Percentiles rank a stretch among this genome's conserved stretches.
Conservation (phyloP, 2,113 vertebrate species). For the Cariama cristata region DNA sequence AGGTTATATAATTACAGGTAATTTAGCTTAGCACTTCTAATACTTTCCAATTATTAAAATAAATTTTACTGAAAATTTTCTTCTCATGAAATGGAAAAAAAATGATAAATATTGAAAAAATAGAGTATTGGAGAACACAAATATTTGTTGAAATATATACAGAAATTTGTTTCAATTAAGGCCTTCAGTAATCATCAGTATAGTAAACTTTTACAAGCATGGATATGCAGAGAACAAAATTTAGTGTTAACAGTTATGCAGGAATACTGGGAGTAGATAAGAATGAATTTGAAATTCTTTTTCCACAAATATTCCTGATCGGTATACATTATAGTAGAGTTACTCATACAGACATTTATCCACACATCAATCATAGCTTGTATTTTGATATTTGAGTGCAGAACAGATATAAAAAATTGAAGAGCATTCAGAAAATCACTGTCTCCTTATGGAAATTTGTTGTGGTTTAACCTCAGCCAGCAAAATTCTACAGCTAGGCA, state of each 20-base stretch:
- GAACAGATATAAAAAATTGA: not conserved
- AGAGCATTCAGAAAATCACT: not conserved
- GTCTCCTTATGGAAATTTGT: not conserved
- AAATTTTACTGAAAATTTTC: constrained; percentile 44
- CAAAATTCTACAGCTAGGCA: not conserved
- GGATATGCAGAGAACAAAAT: not conserved
- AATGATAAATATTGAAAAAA: not conserved
- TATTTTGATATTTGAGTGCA: not conserved
- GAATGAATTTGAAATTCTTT: not conserved
- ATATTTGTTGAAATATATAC: not conserved
- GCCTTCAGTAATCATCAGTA: not conserved
- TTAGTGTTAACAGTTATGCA: not conserved
- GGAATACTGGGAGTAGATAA: not conserved
- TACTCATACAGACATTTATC: not conserved
- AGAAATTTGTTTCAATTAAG: not conserved
- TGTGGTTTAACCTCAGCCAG: no score
- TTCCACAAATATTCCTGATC: not conserved
- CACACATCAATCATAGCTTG: not conserved
- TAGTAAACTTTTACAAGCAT: not conserved
- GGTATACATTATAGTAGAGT: not conserved
- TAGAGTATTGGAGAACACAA: not conserved
- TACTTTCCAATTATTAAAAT: constrained; percentile 56
- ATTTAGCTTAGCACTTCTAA: constrained; percentile 48
- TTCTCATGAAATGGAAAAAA: not conserved
- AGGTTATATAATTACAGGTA: constrained; percentile 71